phyloP scores from a whole-genome alignment of 2,888 invertebrate species.

The Caenorhabditis imperialis region DNA sequence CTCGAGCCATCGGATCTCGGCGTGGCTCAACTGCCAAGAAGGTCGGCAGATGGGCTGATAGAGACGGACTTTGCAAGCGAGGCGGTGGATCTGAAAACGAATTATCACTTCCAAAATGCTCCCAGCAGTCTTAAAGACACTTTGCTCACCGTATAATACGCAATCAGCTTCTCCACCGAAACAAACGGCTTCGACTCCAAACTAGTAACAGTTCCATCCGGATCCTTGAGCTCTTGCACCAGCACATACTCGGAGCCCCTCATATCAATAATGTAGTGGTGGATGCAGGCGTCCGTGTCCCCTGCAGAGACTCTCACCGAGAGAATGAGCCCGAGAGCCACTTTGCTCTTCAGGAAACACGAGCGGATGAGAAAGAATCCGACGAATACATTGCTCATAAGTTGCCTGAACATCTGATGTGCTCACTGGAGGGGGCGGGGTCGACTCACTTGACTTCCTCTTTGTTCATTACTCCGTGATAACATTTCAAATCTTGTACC shows the following conservation, averaged over 20 bases:
- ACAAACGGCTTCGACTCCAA: conserved; percentile 29
- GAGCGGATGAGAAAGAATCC: conserved; percentile 39
- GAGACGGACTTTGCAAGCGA: conserved; percentile 41
- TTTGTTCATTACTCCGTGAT: no score
- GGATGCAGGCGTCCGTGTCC: conserved; percentile 16
- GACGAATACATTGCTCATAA: conserved; percentile 30
- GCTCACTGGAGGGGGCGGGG: no score
- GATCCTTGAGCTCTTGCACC: conserved; percentile 25
- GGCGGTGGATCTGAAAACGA: conserved; percentile 26
- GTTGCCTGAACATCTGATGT: conserved; percentile 1
- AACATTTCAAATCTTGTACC: no score
- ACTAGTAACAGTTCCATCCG: not conserved
- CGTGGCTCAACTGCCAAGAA: conserved; percentile 38
- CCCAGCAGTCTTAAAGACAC: no score
- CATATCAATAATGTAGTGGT: conserved; percentile 34
- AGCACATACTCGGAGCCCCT: conserved; percentile 11
- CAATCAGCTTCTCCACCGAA: conserved; percentile 26
- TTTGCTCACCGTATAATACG: conserved; percentile 11
- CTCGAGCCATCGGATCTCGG: conserved; percentile 29
- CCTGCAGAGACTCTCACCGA: conserved; percentile 31
- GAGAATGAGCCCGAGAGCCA: conserved; percentile 29
- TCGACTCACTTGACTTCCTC: no score
- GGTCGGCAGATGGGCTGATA: conserved; percentile 20
- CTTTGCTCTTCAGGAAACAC: conserved; percentile 19
- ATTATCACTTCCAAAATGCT: not conserved